Evolutionary conservation across 2,888 invertebrate genomes (phyloP), one percentile per base, ranked within the genome.

Genomic region (Caradrina kadenii): DNA sequence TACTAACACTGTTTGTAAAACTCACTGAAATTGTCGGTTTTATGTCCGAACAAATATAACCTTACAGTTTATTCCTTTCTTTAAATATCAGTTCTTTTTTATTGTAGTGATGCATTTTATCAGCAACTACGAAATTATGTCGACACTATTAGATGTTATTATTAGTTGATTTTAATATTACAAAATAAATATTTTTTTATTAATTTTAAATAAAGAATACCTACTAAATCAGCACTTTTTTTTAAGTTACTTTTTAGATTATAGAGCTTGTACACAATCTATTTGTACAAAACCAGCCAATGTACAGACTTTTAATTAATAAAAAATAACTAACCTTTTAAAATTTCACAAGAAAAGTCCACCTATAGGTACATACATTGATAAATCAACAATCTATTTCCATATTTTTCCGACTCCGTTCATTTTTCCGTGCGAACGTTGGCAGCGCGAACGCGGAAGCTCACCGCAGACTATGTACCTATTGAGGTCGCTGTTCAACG

Each of bases 371-470:
- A 58, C 58, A 69, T 50, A 61, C 31, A 59, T 62, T 69, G 69
- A 53, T 75, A 75, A 55, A 63, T 77, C 69, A 74, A 54, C 45
- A 70, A 76, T 76, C 77, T 78, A 78, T 78, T 81, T 80, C 76
- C 62, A 72, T 76, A 75, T 75, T 64, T 65, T 66, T 69, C 70
- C 19, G 48, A 59, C 8, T 31, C 52, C 26, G 50, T 58, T 69
- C 64, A 52, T 80, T 83, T 80, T 80, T 74, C 45, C 45, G 63
- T 80, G 55, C 52, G 19, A 56, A 45, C 26, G 69, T 80, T 82
- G 81, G 81, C 81, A 80, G 45, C 26, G 21, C 31, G n/a, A 0
- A 73, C 81, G 68, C 81, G 82, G 82, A 82, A 83, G 73, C 54
- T 4, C 19, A n/a, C 52, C 60, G 6, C 31, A 10, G 31, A 26